A percentile compares a stretch with the other conserved stretches of the same genome.
phyloP scores from a whole-genome alignment of 2,797 vertebrate species.

The Lithobates pipiens region DNA sequence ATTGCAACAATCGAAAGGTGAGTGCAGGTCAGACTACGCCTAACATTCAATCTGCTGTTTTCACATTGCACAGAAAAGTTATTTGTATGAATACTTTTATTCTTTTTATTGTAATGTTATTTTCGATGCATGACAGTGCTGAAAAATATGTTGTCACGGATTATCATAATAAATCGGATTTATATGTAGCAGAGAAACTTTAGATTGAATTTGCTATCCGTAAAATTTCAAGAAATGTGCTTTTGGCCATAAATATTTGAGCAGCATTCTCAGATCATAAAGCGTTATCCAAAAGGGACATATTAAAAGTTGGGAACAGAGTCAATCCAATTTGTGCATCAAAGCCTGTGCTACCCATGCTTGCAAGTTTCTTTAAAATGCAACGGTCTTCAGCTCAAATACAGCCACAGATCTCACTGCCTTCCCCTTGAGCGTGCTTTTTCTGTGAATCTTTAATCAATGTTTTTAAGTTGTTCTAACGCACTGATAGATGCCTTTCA shows the following conservation, averaged over 20 bases:
- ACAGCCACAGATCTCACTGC: background rate
- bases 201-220: background rate
- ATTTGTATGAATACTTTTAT: no score
- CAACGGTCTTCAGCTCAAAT: no score
- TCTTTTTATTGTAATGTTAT: no score
- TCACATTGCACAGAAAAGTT: no score
- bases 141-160: background rate
- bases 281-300: background rate
- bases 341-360: background rate
- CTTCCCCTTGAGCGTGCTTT: background rate
- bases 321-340: background rate
- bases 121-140: background rate
- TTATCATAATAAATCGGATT: constrained; percentile 14
- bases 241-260: constrained; percentile 13
- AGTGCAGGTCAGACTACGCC: no score
- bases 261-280: background rate
- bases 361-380: background rate
- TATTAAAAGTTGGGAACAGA: constrained; percentile 8
- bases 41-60: no score
- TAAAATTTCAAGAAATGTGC: background rate
- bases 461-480: background rate
- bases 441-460: background rate
- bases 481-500: no score
- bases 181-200: background rate
- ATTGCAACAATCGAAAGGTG: no score